Evolutionary conservation across 1,140 invertebrate genomes (phyloP), one percentile per base, ranked within the genome.

Genomic region (Eurytemora carolleeae): DNA sequence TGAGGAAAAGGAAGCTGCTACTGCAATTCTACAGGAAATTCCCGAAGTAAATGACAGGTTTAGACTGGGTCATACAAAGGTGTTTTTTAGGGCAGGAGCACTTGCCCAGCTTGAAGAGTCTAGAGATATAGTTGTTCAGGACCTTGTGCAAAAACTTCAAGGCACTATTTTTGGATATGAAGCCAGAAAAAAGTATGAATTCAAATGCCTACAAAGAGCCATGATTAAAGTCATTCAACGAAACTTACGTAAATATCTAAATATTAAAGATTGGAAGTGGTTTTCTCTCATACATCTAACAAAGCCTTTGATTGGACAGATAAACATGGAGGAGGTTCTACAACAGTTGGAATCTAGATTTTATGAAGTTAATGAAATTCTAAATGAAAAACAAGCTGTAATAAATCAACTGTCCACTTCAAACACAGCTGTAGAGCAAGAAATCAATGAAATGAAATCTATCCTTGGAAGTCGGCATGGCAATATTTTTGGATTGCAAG

Each of bases 11-110:
- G 83, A 85, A 71, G 80, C 82, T 66, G 86, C 85, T 53, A 81
- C 80, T 70, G 78, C 83, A 67, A 81, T 95, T 71, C 77, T 91
- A 74, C 80, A 83, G 24, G 77, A 81, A 54, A 81, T 87, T 54
- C 78, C 80, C 70, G 78, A 94, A 71, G 87, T 91, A 71, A 70
- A 80, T 64, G 86, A 92, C 72, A 82, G 85, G 67, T 96, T 86
- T 77, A 83, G 88, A 79, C 82, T 94, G 71, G 92, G 92, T 79
- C 86, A 90, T 75, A 96, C 91, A 74, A 96, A 96, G 89, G 88
- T 95, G 73, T 98, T 98, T 86, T 98, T 99, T 89, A 87, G 94
- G 71, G 96, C 96, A 71, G 96, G 96, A 83, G 90, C 98, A 71
- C 77, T 99, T 78, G 96, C 95, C 90, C 88, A 92, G 77, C 90